phyloP scores from a whole-genome alignment of 1,140 invertebrate genomes.

The Hirudo medicinalis region DNA sequence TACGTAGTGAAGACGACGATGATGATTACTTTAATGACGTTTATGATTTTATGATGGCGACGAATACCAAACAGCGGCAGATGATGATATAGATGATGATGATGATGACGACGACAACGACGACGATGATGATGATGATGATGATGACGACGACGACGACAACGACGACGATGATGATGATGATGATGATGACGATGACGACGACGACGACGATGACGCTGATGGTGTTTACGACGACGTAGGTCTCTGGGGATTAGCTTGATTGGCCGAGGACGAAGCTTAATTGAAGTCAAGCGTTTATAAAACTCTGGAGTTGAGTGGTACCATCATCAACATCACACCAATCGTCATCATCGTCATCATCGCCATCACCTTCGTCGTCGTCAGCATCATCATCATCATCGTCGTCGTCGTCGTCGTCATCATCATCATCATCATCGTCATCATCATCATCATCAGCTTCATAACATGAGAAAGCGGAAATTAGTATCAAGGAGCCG shows the following conservation, averaged over 20 bases:
- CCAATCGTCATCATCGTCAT: neutral
- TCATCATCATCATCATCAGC: neutral
- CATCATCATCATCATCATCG: neutral
- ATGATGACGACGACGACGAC: neutral
- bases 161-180: neutral
- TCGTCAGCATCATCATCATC: neutral
- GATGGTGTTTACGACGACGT: neutral
- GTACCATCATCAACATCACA: too few species aligned
- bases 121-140: neutral
- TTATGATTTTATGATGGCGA: too few species aligned
- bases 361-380: neutral
- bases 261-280: too few species aligned
- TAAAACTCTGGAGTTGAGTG: too few species aligned
- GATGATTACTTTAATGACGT: neutral
- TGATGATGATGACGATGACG: neutral
- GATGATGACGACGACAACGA: neutral
- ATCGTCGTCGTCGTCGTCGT: neutral
- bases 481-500: constrained; percentile 1
- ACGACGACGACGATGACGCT: neutral
- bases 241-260: too few species aligned
- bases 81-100: neutral
- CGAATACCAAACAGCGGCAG: too few species aligned
- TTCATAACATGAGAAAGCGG: neutral
- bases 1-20: neutral
- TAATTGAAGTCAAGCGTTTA: too few species aligned